Conservation (phyloP, 1,140 invertebrate species). For the Pseudachorutes palmiensis region DNA sequence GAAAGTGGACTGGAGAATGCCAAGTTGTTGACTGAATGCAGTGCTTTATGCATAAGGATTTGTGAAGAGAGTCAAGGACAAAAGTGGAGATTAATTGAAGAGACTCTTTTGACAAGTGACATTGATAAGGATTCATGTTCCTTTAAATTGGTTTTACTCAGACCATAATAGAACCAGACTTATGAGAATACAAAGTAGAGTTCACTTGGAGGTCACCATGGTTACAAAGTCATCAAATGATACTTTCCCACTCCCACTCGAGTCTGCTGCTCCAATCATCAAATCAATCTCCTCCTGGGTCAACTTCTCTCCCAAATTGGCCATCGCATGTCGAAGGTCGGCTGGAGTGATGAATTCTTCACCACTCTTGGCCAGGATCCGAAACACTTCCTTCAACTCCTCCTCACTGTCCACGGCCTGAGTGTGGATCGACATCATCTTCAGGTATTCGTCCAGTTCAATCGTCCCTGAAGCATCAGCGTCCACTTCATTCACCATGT, state of each 20-base stretch:
- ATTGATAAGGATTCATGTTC: too few species aligned
- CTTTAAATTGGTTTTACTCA: too few species aligned
- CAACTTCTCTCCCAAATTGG: constrained; percentile 81
- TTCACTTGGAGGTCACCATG: constrained; percentile 30
- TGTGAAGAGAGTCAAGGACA: too few species aligned
- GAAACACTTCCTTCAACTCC: constrained; percentile 78
- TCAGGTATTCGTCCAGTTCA: constrained; percentile 85
- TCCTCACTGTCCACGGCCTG: constrained; percentile 74
- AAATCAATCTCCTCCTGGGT: constrained; percentile 85
- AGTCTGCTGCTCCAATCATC: constrained; percentile 85
- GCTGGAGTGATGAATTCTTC: constrained; percentile 82
- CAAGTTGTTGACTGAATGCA: too few species aligned
- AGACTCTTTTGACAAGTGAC: too few species aligned
- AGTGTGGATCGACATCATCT: constrained; percentile 92
- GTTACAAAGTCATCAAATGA: constrained; percentile 52
- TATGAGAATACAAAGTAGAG: background rate
- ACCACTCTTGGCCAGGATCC: constrained; percentile 86
- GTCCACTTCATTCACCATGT: constrained; percentile 86
- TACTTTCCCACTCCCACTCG: constrained; percentile 80
- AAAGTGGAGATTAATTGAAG: too few species aligned
- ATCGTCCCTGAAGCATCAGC: constrained; percentile 84
- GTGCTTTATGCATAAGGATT: too few species aligned
- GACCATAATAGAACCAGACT: too few species aligned
- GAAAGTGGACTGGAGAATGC: too few species aligned
- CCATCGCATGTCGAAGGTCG: constrained; percentile 89